Base-by-base conservation (phyloP, 2,113 vertebrate genomes). In the Monopterus albus region DNA sequence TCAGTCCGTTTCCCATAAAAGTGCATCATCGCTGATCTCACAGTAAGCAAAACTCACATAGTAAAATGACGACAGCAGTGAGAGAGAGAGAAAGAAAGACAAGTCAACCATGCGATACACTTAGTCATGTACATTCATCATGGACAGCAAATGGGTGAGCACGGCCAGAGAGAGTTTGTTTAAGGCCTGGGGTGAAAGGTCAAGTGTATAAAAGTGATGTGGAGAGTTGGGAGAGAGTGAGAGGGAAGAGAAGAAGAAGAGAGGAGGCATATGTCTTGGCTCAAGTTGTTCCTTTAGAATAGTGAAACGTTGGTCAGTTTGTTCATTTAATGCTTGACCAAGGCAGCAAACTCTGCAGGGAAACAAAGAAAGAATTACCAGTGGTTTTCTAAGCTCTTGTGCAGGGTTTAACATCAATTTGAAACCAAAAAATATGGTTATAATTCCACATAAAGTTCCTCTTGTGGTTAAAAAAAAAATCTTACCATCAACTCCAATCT, bases 401-500 rank as follows among this genome's bases (percentile, higher is more conserved):
- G 6, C 0, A 29, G 9, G 11, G 8, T 5, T 26, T 56, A 10
- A 28, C 14, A 31, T 59, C 17, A 2, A 18, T 43, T 5, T 18
- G 29, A 49, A 35, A 15, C 13, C 21, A 6, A n/a, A 23, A 6
- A 29, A 40, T 20, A 9, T 31, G 6, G 13, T 29, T 53, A 6
- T 31, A 31, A 31, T 31, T 31, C 29, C 29, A 23, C 26, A 20
- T 25, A 20, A 31, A 47, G 39, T 21, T 52, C 9, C 0, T 12
- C 2, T 52, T 3, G 15, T 17, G 2, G 5, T 43, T 31, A 63
- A n/a, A 51, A 12, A 33, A 25, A 11, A 6, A 31, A 7, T 13
- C 90, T 92, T 80, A 95, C 93, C 92, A 51, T 94, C 92, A 78
- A 89, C 81, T 88, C 94, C 95, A 13, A 93, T 96, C 92, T 91